Evolutionary conservation across 1,140 invertebrate species (phyloP), one percentile per base, ranked within the genome.

Genomic region (Scaptodrosophila lebanonensis): DNA sequence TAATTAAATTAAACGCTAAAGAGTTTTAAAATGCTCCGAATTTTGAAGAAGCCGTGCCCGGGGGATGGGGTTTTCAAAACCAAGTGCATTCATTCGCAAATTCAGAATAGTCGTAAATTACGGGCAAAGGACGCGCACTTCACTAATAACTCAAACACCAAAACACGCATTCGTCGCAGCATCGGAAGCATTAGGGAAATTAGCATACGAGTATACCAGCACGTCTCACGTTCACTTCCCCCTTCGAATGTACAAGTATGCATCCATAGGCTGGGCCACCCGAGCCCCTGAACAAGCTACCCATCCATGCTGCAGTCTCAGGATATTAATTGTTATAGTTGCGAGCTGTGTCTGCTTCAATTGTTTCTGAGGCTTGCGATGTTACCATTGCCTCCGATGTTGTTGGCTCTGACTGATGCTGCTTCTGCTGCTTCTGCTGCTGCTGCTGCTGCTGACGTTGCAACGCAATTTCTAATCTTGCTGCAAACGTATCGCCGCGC

Each of bases 251-350:
- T 35, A 27, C 45, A 13, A 42, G 51, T 18, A 53, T 20, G 17
- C 4, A 25, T 15, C 27, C n/a, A n/a, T n/a, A 35, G 45, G 6
- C 30, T 22, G n/a, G 56, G 25, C 33, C 49, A 38, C 17, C 36
- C 61, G 66, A 47, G 59, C 44, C 54, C 45, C 29, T 66, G 63
- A 52, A 75, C 35, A 73, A 43, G 40, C 52, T 50, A 51, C 73
- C 39, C 39, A 70, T 54, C 30, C 69, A 49, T 17, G 42, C 45
- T 43, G 66, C 66, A 52, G 64, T 66, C 62, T 60, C 56, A 82
- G 75, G 70, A 82, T 82, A 82, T 82, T 82, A 82, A 82, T 82
- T 82, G 75, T 83, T 83, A 83, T 75, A 83, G 75, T 82, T 82
- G 69, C 75, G 75, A 82, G 66, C 70, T 82, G 76, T 82, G 57